Evolutionary conservation across 2,113 vertebrate genomes (phyloP), one percentile per base, ranked within the genome.

Genomic region (Halcyon malimbica): DNA sequence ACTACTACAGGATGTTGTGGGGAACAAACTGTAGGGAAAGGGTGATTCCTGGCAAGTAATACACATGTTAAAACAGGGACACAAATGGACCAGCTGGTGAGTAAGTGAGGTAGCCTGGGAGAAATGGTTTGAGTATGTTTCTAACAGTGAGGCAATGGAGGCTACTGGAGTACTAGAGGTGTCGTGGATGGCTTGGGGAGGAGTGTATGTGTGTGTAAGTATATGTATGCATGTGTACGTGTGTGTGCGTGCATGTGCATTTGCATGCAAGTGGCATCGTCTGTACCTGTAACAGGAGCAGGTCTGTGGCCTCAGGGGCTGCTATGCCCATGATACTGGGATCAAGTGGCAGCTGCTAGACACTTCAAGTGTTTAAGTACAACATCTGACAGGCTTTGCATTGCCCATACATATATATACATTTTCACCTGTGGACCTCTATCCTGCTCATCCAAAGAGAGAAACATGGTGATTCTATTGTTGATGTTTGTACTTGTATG

Each of bases 331-430:
- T 7, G 11, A 17, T 44, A 60, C 17, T 35, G 23, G 35, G 9
- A 37, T 24, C 16, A n/a, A 46, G 26, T 11, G 57, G 9, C 18
- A 42, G 18, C 8, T 60, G 9, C 2, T 1, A 2, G 24, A 19
- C 1, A 1, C 17, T 42, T 5, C 9, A 24, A 31, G 6, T 16
- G 5, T 54, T 71, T 59, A 44, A 42, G 5, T 5, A 6, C 8
- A 11, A 6, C 14, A 31, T 24, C 28, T 44, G 31, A 39, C 2
- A 4, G 20, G 12, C 5, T 74, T 16, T 41, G 8, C 29, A 10
- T 21, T 51, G 16, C 15, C 39, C 11, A 14, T 80, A 44, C 4
- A 13, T 44, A 33, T 12, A 23, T 15, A 33, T 8, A 42, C 21
- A 5, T 54, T 70, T 63, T 35, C 19, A n/a, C 7, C 9, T 28